Evolutionary conservation across 1,140 invertebrate genomes (phyloP), one percentile per base, ranked within the genome.

Genomic region (Steinernema feltiae): DNA sequence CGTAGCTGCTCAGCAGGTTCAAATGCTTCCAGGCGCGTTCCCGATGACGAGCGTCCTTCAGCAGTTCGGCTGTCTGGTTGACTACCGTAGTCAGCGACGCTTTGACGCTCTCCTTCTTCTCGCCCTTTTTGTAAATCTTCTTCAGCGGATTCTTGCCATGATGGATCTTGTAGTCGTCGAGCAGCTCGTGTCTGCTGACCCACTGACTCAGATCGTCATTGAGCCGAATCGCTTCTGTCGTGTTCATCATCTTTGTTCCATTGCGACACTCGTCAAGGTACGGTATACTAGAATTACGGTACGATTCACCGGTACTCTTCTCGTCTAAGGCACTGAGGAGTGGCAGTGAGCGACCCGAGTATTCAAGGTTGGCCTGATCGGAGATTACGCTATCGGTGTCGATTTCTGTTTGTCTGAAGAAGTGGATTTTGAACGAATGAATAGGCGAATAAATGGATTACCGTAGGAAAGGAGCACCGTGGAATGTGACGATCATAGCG

Each of bases 111-210:
- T 46, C 41, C 53, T n/a, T 27, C 24, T 63, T 63, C 24, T 63
- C 12, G 2, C 24, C 53, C 53, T 63, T 63, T 63, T 63, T 63
- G 53, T 17, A 63, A 27, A 63, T 63, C 24, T 63, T 63, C 53
- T 63, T 63, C 15, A 63, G 53, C 24, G 53, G 53, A 63, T 63
- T 63, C 24, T 63, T 63, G 12, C 53, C 24, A 27, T n/a, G 53
- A 63, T 63, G 53, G 24, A 63, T 63, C 53, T 63, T 63, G 53
- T 63, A 63, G 24, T 63, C 53, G 24, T 63, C 53, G 12, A 63
- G 24, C 7, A 63, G 53, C 15, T 63, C 53, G 24, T 63, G 53
- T 21, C 53, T 12, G 53, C 53, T 63, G 24, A 63, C 53, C 53
- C 53, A 63, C 15, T 27, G 53, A 27, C 53, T 63, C 53, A 63